Conservation (phyloP, 2,797 vertebrate species). For the Schizopygopsis malacanthus region DNA sequence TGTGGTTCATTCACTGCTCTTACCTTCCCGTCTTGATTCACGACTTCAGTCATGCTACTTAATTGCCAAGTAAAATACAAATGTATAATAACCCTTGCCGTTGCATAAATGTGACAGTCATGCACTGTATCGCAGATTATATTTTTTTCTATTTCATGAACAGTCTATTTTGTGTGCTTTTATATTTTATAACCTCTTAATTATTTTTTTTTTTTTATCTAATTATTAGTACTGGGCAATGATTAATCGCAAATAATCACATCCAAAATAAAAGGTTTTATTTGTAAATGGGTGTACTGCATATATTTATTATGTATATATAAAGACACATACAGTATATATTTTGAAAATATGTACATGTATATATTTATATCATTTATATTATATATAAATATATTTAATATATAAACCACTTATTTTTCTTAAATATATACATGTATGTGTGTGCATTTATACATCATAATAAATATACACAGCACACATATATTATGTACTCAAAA, state of each 20-base stretch:
- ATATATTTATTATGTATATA: too few relatives aligned
- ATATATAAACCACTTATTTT: background rate
- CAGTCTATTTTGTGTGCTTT: background rate
- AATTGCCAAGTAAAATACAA: conserved; percentile 4
- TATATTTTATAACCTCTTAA: background rate
- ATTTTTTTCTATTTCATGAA: background rate
- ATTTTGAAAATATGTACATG: too few relatives aligned
- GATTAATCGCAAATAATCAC: background rate
- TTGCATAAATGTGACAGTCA: background rate
- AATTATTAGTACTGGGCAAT: background rate
- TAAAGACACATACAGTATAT: too few relatives aligned
- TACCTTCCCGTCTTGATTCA: conserved; percentile 7
- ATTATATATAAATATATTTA: too few relatives aligned
- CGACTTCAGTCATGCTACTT: background rate
- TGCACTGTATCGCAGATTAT: background rate
- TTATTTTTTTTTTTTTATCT: too few relatives aligned
- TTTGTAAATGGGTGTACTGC: too few relatives aligned
- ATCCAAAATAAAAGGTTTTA: background rate
- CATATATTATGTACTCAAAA: too few relatives aligned
- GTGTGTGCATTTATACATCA: too few relatives aligned
- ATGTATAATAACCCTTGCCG: background rate
- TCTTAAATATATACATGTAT: too few relatives aligned
- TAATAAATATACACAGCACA: background rate
- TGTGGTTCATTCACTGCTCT: conserved; percentile 7
- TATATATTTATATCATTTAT: too few relatives aligned